Base-by-base conservation (phyloP, 2,797 vertebrate genomes). In the Coregonus sp. region DNA sequence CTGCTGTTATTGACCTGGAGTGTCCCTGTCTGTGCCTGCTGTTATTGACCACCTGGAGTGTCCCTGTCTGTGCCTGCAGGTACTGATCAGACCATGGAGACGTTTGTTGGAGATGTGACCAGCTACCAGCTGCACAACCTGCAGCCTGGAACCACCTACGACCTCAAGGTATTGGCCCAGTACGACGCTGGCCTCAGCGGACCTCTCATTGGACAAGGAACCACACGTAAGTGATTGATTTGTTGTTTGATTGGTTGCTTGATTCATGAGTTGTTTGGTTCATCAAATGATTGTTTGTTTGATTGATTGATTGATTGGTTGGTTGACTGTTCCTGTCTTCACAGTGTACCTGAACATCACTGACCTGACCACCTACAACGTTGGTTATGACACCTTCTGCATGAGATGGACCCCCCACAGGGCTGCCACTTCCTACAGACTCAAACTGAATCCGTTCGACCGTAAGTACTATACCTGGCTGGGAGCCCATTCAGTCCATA, bases 331-430 rank as follows among this genome's bases (percentile, higher is more conserved):
- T 37, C 78, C 18, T 75, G 85, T 87, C 16, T 77, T 84, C 84
- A 31, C 82, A 99, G 98, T 99, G 78, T 99, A 97, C 91, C 93
- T 99, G 89, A 99, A 99, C 69, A 97, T 99, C 86, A 96, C 95
- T 5, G 97, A 96, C 86, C 89, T 99, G 87, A 95, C 80, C 85
- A 97, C 93, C 72, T 98, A 98, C 88, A 94, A 98, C 20, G 93
- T 98, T 2, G 95, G 94, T 68, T 97, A 96, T 85, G 95, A 99
- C 81, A 92, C 92, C 0, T 96, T 97, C 90, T 99, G 98, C 89
- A 86, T 98, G 75, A 92, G 91, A 75, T 99, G 98, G 98, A 93
- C 95, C 1, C 94, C 97, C 81, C 98, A 99, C 86, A 94, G 97
- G 75, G 94, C 97, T 65, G 98, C 97, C 66, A 96, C 97, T 18